These are phyloP conservation scores for Orthonyx spaldingii DNA, from an alignment of 2,113 vertebrate species.

Conservation along the genomic window DNA sequence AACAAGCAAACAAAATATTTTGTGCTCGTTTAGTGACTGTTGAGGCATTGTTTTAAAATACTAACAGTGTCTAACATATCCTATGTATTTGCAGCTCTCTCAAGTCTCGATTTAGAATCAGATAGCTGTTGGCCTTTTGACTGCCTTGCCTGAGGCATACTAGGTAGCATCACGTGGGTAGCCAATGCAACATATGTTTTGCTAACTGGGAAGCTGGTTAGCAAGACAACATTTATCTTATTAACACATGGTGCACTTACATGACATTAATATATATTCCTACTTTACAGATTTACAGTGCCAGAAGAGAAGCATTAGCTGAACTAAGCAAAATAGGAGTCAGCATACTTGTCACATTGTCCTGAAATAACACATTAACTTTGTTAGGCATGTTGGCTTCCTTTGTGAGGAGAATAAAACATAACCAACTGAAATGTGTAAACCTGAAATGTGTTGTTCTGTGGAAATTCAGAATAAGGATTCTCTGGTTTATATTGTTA, in stretches of 20 bases:
- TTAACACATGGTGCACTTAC: slow-evolving; percentile 34
- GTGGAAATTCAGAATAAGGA: not conserved
- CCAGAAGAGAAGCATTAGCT: slow-evolving; percentile 25
- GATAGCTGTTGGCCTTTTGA: slow-evolving; percentile 49
- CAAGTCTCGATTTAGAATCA: slow-evolving; percentile 60
- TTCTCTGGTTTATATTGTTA: not conserved
- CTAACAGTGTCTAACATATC: not conserved
- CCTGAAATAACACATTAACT: slow-evolving; percentile 1
- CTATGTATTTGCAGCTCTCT: slow-evolving; percentile 42
- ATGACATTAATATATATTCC: slow-evolving; percentile 27
- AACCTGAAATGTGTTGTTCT: not conserved
- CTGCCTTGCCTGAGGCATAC: slow-evolving; percentile 48
- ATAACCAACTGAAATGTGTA: not conserved
- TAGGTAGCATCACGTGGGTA: slow-evolving; percentile 13
- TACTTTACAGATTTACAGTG: slow-evolving; percentile 12
- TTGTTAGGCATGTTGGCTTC: not conserved
- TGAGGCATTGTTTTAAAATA: slow-evolving; percentile 54
- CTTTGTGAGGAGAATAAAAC: not conserved
- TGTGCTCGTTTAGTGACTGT: slow-evolving; percentile 10
- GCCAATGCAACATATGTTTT: slow-evolving; percentile 50
- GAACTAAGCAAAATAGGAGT: slow-evolving; percentile 18
- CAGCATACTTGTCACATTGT: not conserved
- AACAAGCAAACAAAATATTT: not conserved
- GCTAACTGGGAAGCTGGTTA: slow-evolving; percentile 26
- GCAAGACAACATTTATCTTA: slow-evolving; percentile 24